Conservation (phyloP, 2,113 vertebrate genomes). For the Bambusicola thoracicus region DNA sequence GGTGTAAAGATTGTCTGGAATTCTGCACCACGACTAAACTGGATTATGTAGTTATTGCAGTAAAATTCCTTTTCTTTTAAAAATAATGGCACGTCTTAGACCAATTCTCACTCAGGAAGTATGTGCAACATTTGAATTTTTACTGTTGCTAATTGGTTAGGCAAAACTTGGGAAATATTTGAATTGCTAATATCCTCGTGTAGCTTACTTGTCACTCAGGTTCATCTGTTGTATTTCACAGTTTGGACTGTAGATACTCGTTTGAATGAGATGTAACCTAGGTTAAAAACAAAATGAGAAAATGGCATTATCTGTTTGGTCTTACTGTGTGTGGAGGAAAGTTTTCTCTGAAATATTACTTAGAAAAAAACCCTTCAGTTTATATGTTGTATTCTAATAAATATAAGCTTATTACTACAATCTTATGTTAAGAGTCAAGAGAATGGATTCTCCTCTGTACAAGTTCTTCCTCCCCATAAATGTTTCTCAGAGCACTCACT, state of each 20-base stretch:
- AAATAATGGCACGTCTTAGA: neutral
- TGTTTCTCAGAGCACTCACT: neutral
- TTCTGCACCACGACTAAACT: neutral
- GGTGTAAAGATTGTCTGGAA: neutral
- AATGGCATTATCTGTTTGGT: neutral
- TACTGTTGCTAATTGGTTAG: neutral
- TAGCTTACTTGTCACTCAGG: constrained; percentile 7
- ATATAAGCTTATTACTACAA: neutral
- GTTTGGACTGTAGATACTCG: neutral
- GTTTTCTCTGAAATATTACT: neutral
- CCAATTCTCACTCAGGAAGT: neutral
- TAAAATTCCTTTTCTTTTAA: neutral
- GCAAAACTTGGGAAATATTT: neutral
- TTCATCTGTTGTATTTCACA: neutral
- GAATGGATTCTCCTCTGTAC: neutral
- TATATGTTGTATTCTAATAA: neutral
- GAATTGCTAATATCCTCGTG: neutral
- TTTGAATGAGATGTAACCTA: neutral
- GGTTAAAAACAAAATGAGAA: neutral
- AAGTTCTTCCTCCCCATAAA: neutral
- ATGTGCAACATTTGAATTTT: neutral
- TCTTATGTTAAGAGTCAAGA: neutral
- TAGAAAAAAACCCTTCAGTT: neutral
- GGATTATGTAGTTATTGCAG: neutral
- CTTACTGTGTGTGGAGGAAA: neutral